These are phyloP conservation scores for Noctua pronuba DNA, from an alignment of 2,888 invertebrate genomes.

Conservation along the genomic window DNA sequence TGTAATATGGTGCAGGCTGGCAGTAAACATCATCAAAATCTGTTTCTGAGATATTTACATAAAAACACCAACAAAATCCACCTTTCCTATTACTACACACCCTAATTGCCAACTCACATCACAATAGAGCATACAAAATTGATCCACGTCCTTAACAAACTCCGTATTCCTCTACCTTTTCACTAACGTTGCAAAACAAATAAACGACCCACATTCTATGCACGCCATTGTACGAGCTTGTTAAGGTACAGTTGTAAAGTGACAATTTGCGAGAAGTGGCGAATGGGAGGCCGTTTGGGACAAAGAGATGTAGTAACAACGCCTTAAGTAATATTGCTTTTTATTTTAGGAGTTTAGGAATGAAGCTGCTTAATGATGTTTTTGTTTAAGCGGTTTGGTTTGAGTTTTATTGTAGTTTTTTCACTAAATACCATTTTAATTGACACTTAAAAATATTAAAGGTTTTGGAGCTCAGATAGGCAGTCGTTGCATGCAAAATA, in stretches of 20 bases:
- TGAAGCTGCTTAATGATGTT: slow-evolving; percentile 12
- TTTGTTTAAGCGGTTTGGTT: slow-evolving; percentile 1
- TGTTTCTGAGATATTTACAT: neutral
- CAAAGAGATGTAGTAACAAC: slow-evolving; percentile 48
- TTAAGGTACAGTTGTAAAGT: slow-evolving; percentile 63
- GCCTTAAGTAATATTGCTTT: slow-evolving; percentile 54
- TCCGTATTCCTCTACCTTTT: neutral
- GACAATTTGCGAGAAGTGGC: slow-evolving; percentile 65
- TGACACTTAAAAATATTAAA: neutral
- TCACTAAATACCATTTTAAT: neutral
- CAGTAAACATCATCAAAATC: neutral
- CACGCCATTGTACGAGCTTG: slow-evolving; percentile 63
- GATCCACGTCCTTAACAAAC: slow-evolving; percentile 35
- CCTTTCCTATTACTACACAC: neutral
- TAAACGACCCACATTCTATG: slow-evolving; percentile 51
- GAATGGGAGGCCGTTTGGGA: slow-evolving; percentile 49
- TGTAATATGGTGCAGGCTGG: neutral
- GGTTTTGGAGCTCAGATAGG: no score
- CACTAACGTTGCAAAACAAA: slow-evolving; percentile 50
- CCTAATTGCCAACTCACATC: slow-evolving; percentile 2
- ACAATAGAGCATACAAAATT: slow-evolving; percentile 40
- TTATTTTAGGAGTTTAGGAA: slow-evolving; percentile 46
- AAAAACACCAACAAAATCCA: neutral
- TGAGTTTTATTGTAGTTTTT: neutral
- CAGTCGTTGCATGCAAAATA: no score